phyloP scores from a whole-genome alignment of 2,113 vertebrate species.

The Gorsachius goisagi region DNA sequence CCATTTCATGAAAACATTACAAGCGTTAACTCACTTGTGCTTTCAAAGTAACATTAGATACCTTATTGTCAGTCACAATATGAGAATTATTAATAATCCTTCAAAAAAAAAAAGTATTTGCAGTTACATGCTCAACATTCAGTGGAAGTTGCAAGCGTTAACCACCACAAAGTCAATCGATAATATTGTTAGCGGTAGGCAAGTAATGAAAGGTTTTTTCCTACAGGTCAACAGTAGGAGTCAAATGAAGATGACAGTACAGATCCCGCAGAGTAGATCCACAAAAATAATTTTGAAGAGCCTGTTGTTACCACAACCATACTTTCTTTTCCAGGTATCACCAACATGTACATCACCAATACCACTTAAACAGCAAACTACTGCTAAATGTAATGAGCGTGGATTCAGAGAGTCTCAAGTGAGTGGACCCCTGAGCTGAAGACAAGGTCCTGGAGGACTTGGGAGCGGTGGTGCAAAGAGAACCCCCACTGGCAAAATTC shows the following conservation, averaged over 20 bases:
- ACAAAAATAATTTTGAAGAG: neutral
- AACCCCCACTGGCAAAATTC: neutral
- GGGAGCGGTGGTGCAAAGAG: neutral
- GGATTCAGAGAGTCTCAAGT: neutral
- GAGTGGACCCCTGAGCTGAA: neutral
- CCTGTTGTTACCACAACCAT: neutral
- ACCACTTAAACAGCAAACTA: neutral
- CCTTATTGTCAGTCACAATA: neutral
- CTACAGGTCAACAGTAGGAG: neutral
- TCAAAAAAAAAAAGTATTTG: neutral
- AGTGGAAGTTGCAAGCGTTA: neutral
- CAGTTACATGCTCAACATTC: neutral
- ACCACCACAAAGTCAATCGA: rapidly evolving
- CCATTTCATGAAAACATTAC: neutral
- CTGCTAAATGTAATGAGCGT: neutral
- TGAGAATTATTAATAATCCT: neutral
- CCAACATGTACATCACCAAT: neutral
- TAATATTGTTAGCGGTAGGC: neutral
- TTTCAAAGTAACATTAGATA: neutral
- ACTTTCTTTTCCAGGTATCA: neutral
- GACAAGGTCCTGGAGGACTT: too few species aligned
- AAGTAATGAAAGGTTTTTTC: neutral
- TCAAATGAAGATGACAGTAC: neutral
- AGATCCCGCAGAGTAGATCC: neutral
- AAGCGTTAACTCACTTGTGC: neutral